Conservation (phyloP, 2,888 invertebrate genomes). For the Zele albiditarsus region DNA sequence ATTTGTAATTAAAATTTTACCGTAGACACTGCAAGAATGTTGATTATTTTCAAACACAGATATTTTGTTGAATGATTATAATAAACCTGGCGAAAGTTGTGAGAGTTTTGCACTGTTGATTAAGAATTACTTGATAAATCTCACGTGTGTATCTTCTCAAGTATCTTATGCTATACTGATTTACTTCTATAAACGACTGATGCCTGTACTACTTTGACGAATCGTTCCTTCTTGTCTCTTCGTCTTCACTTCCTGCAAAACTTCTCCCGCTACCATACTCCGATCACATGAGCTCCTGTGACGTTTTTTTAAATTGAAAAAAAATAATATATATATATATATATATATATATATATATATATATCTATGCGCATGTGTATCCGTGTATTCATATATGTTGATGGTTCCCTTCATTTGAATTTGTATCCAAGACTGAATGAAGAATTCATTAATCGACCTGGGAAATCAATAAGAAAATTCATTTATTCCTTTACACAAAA, state of each 20-base stretch:
- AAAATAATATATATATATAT: background rate
- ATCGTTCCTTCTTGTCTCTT: background rate
- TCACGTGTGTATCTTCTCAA: background rate
- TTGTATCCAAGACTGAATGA: background rate
- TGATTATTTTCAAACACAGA: background rate
- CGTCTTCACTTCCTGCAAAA: background rate
- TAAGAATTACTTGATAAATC: background rate
- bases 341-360: too few relatives aligned
- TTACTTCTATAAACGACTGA: background rate
- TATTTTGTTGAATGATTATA: background rate
- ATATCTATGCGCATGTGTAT: too few relatives aligned
- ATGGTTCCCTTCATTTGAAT: background rate
- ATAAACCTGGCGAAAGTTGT: background rate
- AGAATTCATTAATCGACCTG: background rate
- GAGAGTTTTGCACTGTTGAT: background rate
- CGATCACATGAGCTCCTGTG: background rate
- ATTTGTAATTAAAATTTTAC: background rate
- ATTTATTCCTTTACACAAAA: slow-evolving; percentile 19
- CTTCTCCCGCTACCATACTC: slow-evolving; percentile 37
- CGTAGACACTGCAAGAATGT: background rate
- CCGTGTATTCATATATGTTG: background rate
- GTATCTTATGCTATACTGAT: background rate
- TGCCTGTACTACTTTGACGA: background rate
- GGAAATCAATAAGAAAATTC: background rate
- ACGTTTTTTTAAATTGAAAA: background rate